Base-by-base conservation (phyloP, 1,140 invertebrate genomes). In the Platyscapa corneri region DNA sequence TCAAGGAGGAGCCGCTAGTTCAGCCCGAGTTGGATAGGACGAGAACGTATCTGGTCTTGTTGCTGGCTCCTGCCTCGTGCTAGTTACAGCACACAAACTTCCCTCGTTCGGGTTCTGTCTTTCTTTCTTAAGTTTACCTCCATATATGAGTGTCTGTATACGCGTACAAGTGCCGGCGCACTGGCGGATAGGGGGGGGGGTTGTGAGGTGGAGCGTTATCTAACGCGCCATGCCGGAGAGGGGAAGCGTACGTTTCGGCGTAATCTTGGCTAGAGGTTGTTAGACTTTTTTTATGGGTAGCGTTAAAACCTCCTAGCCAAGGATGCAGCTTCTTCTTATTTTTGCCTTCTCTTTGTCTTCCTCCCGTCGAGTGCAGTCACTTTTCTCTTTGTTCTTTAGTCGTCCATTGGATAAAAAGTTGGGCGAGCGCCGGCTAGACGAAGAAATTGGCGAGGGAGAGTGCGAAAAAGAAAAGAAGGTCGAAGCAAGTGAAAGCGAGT, bases 221-320 rank as follows among this genome's bases (percentile, higher is more conserved):
- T n/a, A 53, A 32, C 65, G 46, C 14, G 42, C 56, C 18, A 34
- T 70, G 6, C 49, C n/a, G n/a, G 12, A 39, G 64, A 34, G 23
- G 81, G 83, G 80, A 80, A 86, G 80, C 86, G 83, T 88, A 90
- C 86, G 85, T 86, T 88, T 87, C 83, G 86, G 86, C 87, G 88
- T 91, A 90, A 91, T 91, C 90, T 90, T 88, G 84, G 87, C 87
- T 56, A 60, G 65, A 42, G 27, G 37, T 67, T 67, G 64, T 67
- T 60, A 67, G 30, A 67, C 79, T 87, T 89, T 90, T 89, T 89
- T 89, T 89, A 87, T 89, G 88, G 87, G 53, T 81, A 83, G 82
- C 86, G 82, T 87, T 89, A 89, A 89, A 89, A 87, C 88, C 86
- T 86, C 77, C 77, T 74, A 75, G n/a, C 42, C 64, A 42, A 32